These are phyloP conservation scores for Sarcophaga variegata DNA, from an alignment of 2,888 invertebrate species.

Conservation along the genomic window DNA sequence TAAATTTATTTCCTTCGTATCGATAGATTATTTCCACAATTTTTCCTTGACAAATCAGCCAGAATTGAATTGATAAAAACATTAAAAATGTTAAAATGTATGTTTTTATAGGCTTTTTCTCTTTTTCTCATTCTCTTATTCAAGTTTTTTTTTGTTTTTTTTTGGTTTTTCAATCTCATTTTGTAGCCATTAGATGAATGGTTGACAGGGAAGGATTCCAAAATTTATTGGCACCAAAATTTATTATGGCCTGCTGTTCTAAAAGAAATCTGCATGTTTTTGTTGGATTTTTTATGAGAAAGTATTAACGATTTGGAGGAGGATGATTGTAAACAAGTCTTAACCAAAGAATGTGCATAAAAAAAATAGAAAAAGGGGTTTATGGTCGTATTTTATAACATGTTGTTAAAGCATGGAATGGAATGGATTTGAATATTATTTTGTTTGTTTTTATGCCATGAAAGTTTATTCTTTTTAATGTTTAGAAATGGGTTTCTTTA, in stretches of 20 bases:
- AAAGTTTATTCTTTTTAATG: no score
- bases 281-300: no score
- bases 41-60: constrained; percentile 44
- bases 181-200: neutral
- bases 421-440: neutral
- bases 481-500: no score
- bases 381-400: neutral
- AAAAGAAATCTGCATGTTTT: no score
- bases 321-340: no score
- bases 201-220: neutral
- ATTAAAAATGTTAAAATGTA: constrained; percentile 1
- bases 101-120: constrained; percentile 9
- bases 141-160: no score
- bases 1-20: neutral
- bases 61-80: constrained; percentile 44
- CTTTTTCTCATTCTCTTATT: neutral
- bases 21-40: neutral
- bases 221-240: neutral
- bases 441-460: no score
- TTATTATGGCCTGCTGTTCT: no score
- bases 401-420: neutral
- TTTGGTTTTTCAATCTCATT: neutral
- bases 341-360: neutral
- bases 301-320: no score
- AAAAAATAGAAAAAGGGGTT: neutral